These are phyloP conservation scores for Venustaconcha ellipsiformis DNA, from an alignment of 1,140 invertebrate genomes.

Conservation along the genomic window DNA sequence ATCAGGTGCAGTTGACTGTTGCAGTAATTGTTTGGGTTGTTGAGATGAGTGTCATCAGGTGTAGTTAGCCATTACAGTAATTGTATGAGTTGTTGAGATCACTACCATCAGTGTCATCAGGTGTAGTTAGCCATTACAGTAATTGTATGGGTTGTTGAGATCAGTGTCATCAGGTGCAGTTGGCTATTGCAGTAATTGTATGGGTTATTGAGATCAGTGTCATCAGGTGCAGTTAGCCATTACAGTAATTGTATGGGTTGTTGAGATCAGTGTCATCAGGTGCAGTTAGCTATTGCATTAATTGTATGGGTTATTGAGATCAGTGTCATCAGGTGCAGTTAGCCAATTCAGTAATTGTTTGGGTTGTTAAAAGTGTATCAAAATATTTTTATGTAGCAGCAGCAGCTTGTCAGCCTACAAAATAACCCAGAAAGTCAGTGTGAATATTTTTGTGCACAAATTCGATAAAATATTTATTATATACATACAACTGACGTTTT, in stretches of 20 bases:
- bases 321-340: conserved; percentile 68
- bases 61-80: neutral
- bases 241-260: neutral
- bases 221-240: conserved; percentile 59
- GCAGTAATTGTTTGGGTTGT: neutral
- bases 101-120: conserved; percentile 71
- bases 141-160: conserved; percentile 49
- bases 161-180: conserved; percentile 69
- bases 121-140: conserved; percentile 33
- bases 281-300: conserved; percentile 22
- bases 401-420: too few relatives aligned
- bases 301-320: conserved; percentile 54
- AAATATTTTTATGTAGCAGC: too few relatives aligned
- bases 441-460: too few relatives aligned
- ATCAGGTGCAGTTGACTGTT: conserved; percentile 59
- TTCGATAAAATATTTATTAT: too few relatives aligned
- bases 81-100: conserved; percentile 55
- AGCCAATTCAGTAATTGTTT: neutral
- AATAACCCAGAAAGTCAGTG: too few relatives aligned
- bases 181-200: neutral
- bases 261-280: conserved; percentile 71
- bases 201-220: conserved; percentile 67
- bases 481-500: too few relatives aligned
- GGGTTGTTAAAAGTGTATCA: neutral
- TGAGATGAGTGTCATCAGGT: conserved; percentile 71